Base-by-base conservation (phyloP, 2,888 invertebrate species). In the Tachystola acroxantha region DNA sequence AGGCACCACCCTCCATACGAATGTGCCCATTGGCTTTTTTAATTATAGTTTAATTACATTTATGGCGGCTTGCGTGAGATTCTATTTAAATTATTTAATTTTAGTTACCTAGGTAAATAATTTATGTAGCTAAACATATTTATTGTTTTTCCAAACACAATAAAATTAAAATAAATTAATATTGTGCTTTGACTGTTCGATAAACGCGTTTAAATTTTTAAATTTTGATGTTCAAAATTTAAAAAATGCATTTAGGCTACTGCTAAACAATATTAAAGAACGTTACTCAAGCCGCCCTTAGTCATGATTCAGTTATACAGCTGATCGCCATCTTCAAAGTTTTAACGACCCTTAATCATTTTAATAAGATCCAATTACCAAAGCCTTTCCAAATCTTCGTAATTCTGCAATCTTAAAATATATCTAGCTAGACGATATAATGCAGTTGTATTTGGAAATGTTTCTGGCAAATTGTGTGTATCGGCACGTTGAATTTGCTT, bases 121-220 rank as follows among this genome's bases (percentile, higher is more conserved):
- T 20, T 20, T 1, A 20, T 20, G 2, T 3, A 20, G 20, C 20
- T 20, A 19, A 5, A 7, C 20, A 2, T 6, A 3, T 20, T n/a
- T 3, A 5, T 3, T 20, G 20, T 3, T 20, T 20, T 24, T 24
- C n/a, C 24, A 9, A 24, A 24, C 9, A n/a, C 22, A 22, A n/a
- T n/a, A n/a, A 7, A 22, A 9, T n/a, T 24, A 24, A 24, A 24
- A n/a, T 1, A 24, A 24, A n/a, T 2, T 20, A 20, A 20, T 3
- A 7, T 14, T 10, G 32, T 33, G 28, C 32, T 32, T 26, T 41
- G 39, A 41, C 37, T 39, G 37, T 32, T 24, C 37, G n/a, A n/a
- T 31, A 31, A 38, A 41, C 34, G 33, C 38, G n/a, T 30, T 34
- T 39, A 44, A 44, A n/a, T n/a, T n/a, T n/a, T 44, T 41, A 39